Evolutionary conservation across 2,797 vertebrate genomes (phyloP).

Genomic region (Erethizon dorsatum): DNA sequence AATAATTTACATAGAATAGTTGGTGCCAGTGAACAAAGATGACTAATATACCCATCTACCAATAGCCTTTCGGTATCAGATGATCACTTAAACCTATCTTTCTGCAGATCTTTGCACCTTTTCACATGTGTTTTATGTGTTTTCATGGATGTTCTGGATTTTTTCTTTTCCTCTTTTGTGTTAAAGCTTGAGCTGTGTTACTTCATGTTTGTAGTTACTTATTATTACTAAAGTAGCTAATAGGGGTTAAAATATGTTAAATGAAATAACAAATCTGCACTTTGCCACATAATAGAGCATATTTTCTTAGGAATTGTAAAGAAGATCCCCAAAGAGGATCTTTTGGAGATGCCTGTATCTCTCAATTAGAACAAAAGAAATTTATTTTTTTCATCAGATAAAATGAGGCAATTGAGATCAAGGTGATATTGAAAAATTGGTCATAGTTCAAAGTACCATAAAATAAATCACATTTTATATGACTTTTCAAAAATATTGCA

Average conservation of each 20-base stretch:
- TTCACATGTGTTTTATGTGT: conserved; percentile 48
- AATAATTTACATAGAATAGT: neutral
- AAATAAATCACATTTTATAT: conserved; percentile 15
- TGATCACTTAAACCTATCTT: conserved; percentile 56
- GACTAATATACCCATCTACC: neutral
- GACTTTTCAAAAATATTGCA: conserved; percentile 56
- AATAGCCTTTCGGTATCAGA: neutral
- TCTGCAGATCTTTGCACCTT: conserved; percentile 63
- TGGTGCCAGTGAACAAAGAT: neutral
- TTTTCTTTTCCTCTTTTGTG: conserved; percentile 56
- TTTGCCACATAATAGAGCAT: neutral
- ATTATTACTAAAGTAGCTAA: neutral
- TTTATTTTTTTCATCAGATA: neutral
- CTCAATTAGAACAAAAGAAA: neutral
- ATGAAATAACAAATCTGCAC: neutral
- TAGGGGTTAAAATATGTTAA: conserved; percentile 52
- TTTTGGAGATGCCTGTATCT: neutral
- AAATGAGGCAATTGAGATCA: neutral
- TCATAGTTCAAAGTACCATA: neutral
- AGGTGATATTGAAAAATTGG: neutral
- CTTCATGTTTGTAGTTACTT: conserved; percentile 30
- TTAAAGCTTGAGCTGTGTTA: conserved; percentile 43
- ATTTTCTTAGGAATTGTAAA: conserved; percentile 61
- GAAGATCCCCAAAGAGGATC: neutral
- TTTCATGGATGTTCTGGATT: conserved; percentile 62